Base-by-base conservation (phyloP, 2,797 vertebrate genomes). In the Xyrichtys novacula region DNA sequence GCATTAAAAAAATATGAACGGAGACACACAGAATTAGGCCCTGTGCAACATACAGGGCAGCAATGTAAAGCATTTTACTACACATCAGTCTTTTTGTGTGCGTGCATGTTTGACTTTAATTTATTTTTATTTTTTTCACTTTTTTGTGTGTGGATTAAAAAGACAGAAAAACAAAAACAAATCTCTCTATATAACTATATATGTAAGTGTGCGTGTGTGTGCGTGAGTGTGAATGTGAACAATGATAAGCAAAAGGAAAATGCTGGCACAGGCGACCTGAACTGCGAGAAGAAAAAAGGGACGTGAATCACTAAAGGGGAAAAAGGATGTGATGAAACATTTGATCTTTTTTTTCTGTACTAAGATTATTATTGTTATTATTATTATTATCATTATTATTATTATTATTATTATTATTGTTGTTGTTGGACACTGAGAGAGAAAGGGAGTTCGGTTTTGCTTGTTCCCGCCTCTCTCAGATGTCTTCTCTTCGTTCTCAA, bases 51-150 rank as follows among this genome's bases (percentile, higher is more conserved):
- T 85, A 40, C 40, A 69, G 92, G 89, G 91, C 91, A 88, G 91
- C 91, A 91, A 93, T 94, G 93, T 94, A 93, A 94, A 94, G 88
- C 91, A 91, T 93, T 95, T 95, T 94, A 94, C 93, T 94, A 94
- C 92, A 93, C 93, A 94, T 94, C 93, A 91, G 93, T 94, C 94
- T 91, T 94, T 94, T 93, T 94, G 93, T 92, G 94, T 92, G 94
- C 87, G 93, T 95, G 94, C 94, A 95, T 95, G 94, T 94, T 94
- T 95, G 93, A 94, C 89, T 93, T 95, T 94, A 92, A 93, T 94
- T 94, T 94, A 93, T 94, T 94, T 85, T 73, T 70, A 68, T 89
- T 94, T 87, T 92, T 92, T 93, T 92, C 90, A 93, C 90, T 88
- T 93, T 91, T 93, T 93, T 93, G 88, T 93, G 93, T 94, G 94